Conservation (phyloP, 2,797 vertebrate species). For the Syncerus caffer region DNA sequence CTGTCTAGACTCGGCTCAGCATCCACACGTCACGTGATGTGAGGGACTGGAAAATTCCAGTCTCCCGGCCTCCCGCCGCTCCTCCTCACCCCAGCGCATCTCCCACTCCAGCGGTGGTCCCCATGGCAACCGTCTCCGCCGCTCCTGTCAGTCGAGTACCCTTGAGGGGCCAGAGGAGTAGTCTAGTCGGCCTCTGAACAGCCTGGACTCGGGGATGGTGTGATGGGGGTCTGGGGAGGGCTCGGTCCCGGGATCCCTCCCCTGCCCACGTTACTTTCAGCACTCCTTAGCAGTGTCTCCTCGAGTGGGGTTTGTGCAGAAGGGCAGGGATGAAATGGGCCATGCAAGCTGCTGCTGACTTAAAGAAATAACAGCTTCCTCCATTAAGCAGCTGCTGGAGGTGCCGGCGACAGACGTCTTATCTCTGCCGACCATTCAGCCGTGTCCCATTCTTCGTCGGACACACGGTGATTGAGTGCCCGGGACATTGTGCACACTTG, state of each 20-base stretch:
- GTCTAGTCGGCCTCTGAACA: background rate
- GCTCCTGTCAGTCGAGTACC: background rate
- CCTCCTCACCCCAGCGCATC: no score
- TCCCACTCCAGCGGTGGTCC: background rate
- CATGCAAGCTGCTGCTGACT: background rate
- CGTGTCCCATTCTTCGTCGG: background rate
- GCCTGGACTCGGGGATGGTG: background rate
- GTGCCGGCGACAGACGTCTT: rapidly evolving
- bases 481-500: background rate
- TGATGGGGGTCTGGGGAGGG: background rate
- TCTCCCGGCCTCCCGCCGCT: background rate
- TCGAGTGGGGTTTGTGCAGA: background rate
- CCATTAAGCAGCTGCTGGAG: background rate
- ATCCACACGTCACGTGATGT: no score
- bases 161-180: background rate
- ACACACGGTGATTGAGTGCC: background rate
- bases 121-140: background rate
- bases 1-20: background rate
- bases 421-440: background rate
- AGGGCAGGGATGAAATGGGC: background rate
- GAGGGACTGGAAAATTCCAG: background rate
- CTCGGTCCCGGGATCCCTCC: background rate
- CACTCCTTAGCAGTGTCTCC: background rate
- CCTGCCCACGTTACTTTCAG: background rate
- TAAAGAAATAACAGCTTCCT: background rate